Conservation (phyloP, 1,140 invertebrate species). For the Euura lappo region DNA sequence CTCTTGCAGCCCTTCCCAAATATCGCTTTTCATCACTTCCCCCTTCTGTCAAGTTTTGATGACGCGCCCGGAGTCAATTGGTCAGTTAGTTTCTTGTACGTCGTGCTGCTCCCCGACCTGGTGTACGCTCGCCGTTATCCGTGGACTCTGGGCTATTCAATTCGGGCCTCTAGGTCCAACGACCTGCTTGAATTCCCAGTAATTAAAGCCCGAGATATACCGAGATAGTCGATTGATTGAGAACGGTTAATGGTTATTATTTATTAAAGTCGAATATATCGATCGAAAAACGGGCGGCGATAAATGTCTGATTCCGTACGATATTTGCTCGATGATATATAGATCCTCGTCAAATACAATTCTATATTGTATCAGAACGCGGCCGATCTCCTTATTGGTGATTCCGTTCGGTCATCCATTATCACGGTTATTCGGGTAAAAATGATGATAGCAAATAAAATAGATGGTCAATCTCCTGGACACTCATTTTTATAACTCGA, state of each 20-base stretch:
- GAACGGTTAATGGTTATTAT: conserved; percentile 7
- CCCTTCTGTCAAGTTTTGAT: too few relatives aligned
- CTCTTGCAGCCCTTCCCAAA: too few relatives aligned
- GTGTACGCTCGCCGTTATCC: neutral
- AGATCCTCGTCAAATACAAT: neutral
- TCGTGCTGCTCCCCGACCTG: neutral
- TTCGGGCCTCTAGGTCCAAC: neutral
- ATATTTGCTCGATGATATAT: neutral
- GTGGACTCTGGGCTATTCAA: neutral
- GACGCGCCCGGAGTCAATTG: too few relatives aligned
- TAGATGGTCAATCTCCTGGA: too few relatives aligned
- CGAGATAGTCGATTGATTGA: conserved; percentile 6
- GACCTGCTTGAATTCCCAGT: neutral
- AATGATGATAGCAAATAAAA: too few relatives aligned
- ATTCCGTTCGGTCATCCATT: too few relatives aligned
- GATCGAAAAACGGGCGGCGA: neutral
- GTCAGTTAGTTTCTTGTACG: neutral
- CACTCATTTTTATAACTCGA: too few relatives aligned
- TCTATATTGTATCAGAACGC: too few relatives aligned
- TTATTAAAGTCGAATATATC: conserved; percentile 4
- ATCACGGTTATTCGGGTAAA: too few relatives aligned
- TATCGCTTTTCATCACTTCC: too few relatives aligned
- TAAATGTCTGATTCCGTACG: neutral
- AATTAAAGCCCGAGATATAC: neutral
- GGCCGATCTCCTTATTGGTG: too few relatives aligned